These are phyloP conservation scores for Nephotettix cincticeps DNA, from an alignment of 1,140 invertebrate species.

Conservation along the genomic window DNA sequence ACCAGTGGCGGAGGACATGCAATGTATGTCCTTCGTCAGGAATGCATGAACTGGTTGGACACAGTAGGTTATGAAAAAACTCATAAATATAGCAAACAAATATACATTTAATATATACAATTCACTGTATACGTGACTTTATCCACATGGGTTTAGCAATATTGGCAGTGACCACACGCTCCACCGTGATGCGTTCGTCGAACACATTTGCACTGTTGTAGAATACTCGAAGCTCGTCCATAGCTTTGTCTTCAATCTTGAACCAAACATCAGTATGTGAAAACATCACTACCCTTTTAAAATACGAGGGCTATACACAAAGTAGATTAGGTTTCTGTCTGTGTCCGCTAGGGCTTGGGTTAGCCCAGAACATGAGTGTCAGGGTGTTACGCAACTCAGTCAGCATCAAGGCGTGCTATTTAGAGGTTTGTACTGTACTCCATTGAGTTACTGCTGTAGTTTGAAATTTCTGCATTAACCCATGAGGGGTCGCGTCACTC, in stretches of 20 bases:
- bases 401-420: background rate
- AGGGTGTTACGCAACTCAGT: too few relatives aligned
- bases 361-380: background rate
- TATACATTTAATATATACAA: background rate
- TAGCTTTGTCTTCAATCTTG: slow-evolving; percentile 72
- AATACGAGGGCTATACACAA: slow-evolving; percentile 16
- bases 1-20: too few relatives aligned
- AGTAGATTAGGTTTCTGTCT: background rate
- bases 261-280: slow-evolving; percentile 23
- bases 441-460: too few relatives aligned
- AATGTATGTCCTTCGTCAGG: too few relatives aligned
- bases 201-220: slow-evolving; percentile 59
- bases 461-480: too few relatives aligned
- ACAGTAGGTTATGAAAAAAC: too few relatives aligned
- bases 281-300: background rate
- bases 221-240: slow-evolving; percentile 63
- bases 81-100: background rate
- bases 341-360: background rate
- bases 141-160: slow-evolving; percentile 35
- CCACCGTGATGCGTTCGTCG: slow-evolving; percentile 64
- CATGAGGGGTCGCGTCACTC: too few relatives aligned
- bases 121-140: slow-evolving; percentile 26
- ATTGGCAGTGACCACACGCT: slow-evolving; percentile 47
- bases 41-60: background rate
- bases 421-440: too few relatives aligned